These are phyloP conservation scores for Masnerella sp. DNA, from an alignment of 2,888 invertebrate genomes.

Conservation along the genomic window DNA sequence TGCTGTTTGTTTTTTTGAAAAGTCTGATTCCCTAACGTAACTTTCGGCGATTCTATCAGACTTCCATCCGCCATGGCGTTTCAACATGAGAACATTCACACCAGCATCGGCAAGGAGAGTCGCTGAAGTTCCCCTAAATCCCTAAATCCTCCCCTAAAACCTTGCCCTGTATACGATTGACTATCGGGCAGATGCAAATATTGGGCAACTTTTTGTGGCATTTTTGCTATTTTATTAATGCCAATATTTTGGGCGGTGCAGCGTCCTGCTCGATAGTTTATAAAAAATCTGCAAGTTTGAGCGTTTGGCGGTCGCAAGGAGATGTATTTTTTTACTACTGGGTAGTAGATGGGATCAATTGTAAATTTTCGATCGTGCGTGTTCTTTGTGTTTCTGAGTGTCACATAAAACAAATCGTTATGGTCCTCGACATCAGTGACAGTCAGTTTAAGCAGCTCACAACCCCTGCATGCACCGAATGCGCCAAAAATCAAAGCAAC, in stretches of 20 bases:
- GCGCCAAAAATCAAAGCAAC: constrained; percentile 4
- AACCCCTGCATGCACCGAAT: constrained; percentile 4
- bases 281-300: not conserved
- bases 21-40: not conserved
- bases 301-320: not conserved
- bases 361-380: not conserved
- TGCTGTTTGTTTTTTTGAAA: not conserved
- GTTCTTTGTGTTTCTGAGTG: constrained; percentile 4
- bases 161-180: not conserved
- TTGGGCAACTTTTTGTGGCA: not conserved
- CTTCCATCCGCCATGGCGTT: not conserved
- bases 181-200: not conserved
- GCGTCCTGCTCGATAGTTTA: not conserved
- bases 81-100: not conserved
- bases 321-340: not conserved
- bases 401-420: constrained; percentile 8
- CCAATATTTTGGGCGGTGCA: not conserved
- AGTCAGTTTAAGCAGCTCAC: not conserved
- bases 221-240: not conserved
- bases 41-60: not conserved
- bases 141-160: not conserved
- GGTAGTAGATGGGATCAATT: not conserved
- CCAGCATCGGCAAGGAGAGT: not conserved
- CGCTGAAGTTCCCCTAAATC: too few species aligned
- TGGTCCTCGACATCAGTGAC: not conserved